phyloP scores from a whole-genome alignment of 2,888 invertebrate genomes.

The Meloe dianella region DNA sequence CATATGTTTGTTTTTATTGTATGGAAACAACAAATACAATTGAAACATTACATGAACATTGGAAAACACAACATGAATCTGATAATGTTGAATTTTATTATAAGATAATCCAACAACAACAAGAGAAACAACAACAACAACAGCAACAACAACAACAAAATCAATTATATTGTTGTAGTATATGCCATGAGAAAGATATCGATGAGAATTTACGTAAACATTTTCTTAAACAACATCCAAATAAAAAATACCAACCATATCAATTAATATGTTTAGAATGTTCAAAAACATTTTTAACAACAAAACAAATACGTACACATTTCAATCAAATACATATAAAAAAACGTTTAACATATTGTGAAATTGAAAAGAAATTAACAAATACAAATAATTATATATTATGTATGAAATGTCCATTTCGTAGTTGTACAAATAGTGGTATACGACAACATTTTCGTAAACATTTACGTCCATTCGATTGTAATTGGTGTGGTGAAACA shows the following conservation, averaged over 20 bases:
- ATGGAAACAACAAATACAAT: conserved; percentile 35
- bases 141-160: neutral
- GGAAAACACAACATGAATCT: conserved; percentile 37
- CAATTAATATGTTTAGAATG: conserved; percentile 51
- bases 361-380: conserved; percentile 50
- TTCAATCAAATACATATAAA: conserved; percentile 45
- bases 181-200: conserved; percentile 50
- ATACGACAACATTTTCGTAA: conserved; percentile 58
- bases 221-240: conserved; percentile 51
- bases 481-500: conserved; percentile 55
- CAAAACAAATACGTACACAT: conserved; percentile 44
- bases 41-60: conserved; percentile 36
- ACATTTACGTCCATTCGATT: conserved; percentile 58
- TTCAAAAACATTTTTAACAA: conserved; percentile 38
- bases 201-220: conserved; percentile 54
- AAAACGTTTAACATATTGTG: conserved; percentile 46
- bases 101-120: no score
- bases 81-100: conserved; percentile 15
- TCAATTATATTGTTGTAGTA: conserved; percentile 40
- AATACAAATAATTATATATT: conserved; percentile 25
- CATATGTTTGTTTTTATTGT: conserved; percentile 40
- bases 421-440: conserved; percentile 44
- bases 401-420: conserved; percentile 56
- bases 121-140: neutral
- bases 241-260: conserved; percentile 37